These are phyloP conservation scores for Euura lappo DNA, from an alignment of 1,140 invertebrate genomes.

Conservation along the genomic window DNA sequence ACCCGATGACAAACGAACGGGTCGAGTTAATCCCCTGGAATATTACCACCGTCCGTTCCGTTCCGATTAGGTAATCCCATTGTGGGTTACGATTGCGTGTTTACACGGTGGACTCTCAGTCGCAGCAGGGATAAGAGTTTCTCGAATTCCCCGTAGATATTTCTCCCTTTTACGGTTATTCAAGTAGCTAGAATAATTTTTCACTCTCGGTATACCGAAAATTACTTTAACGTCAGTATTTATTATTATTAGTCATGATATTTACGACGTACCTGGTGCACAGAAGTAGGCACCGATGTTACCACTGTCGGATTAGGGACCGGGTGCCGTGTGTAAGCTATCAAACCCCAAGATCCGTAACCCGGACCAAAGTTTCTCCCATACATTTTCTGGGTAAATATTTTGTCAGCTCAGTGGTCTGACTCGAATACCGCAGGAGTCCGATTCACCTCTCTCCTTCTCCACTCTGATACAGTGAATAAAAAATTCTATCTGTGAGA, in stretches of 20 bases:
- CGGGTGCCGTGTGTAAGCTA: too few species aligned
- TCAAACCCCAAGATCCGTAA: too few species aligned
- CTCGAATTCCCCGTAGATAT: too few species aligned
- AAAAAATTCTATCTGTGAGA: too few species aligned
- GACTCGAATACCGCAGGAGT: neutral
- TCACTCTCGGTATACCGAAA: neutral
- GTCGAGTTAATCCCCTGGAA: neutral
- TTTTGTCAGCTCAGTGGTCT: slow-evolving; percentile 4
- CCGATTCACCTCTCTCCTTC: too few species aligned
- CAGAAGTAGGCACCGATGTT: neutral
- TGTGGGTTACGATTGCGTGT: neutral
- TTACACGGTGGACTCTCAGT: neutral
- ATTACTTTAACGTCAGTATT: neutral
- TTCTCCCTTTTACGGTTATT: neutral
- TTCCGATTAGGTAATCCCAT: slow-evolving; percentile 5
- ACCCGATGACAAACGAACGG: neutral
- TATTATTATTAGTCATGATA: neutral
- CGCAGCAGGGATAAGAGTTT: neutral
- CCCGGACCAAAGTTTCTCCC: neutral
- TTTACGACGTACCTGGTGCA: neutral
- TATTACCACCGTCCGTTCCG: neutral
- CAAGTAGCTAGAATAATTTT: neutral
- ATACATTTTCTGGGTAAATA: neutral
- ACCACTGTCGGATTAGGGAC: neutral
- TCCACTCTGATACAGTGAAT: too few species aligned